Evolutionary conservation across 2,888 invertebrate species (phyloP).

Genomic region (Perizoma flavofasciatum): DNA sequence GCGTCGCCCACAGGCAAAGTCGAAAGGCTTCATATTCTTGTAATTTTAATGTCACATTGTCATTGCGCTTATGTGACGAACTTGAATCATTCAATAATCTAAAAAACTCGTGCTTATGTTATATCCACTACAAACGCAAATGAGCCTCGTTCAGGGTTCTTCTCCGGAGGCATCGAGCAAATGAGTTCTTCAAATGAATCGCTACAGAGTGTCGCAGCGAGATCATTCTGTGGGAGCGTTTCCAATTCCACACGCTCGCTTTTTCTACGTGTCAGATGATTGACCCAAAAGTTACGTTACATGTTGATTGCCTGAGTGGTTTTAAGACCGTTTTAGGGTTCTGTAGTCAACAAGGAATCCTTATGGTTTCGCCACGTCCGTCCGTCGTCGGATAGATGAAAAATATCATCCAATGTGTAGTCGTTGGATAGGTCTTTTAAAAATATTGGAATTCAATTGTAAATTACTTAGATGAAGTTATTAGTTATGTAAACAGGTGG

Average conservation of each 20-base stretch:
- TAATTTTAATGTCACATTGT: too few species aligned
- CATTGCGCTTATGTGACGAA: too few species aligned
- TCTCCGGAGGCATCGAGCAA: constrained; percentile 66
- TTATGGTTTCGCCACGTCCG: too few species aligned
- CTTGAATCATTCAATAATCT: not conserved
- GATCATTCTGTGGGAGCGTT: constrained; percentile 62
- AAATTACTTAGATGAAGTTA: too few species aligned
- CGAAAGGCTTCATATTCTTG: too few species aligned
- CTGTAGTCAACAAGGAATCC: too few species aligned
- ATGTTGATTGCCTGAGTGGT: constrained; percentile 30
- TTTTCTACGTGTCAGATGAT: constrained; percentile 49
- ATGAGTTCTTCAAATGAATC: constrained; percentile 79
- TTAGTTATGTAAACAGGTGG: too few species aligned
- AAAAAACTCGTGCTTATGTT: constrained; percentile 33
- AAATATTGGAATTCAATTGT: too few species aligned
- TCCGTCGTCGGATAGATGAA: too few species aligned
- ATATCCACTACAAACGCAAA: constrained; percentile 67
- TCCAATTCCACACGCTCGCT: constrained; percentile 60
- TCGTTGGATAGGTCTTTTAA: too few species aligned
- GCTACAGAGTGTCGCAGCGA: constrained; percentile 72
- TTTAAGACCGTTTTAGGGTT: not conserved
- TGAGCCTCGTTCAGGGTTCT: constrained; percentile 71
- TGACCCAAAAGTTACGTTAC: constrained; percentile 42
- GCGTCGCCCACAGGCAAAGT: too few species aligned
- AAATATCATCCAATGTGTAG: too few species aligned